Evolutionary conservation across 2,888 invertebrate species (phyloP), one percentile per base, ranked within the genome.

Genomic region (Ditylenchus weischeri): DNA sequence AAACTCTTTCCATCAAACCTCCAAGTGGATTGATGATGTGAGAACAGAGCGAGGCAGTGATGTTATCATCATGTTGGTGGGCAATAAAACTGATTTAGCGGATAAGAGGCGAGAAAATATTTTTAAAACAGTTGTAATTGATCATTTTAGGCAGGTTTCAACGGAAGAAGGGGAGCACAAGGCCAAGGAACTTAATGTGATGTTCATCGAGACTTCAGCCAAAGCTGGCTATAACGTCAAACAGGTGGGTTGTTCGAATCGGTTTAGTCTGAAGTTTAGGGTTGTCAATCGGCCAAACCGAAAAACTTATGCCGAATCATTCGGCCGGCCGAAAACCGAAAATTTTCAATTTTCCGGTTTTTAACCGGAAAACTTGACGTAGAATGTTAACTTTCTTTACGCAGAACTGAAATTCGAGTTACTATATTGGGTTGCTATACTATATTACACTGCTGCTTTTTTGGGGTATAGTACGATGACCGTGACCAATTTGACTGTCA

Each of bases 201-300:
- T 98, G 96, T 98, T 98, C 86, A 96, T 98, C 81, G 96, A 98
- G 88, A 98, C 96, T 78, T 95, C 94, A 87, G 96, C 96, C 82
- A 98, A 98, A 87, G 94, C 95, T 75, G 96, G 96, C 66, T 96
- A 98, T 85, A 98, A 98, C 87, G 96, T 98, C 72, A 96, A 98
- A 88, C 95, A 96, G 89, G 92, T 91, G 19, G 50, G 47, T 63
- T 47, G 13, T 43, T 10, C 3, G 8, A 43, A 43, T 15, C 2
- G 43, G 15, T 43, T 13, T 13, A 8, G 1, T 15, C 43, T 43
- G 1, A 43, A 8, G 8, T 43, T 29, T 29, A 29, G 29, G 29
- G 29, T 29, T 29, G 3, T 29, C 29, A 29, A 29, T n/a, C n/a
- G n/a, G n/a, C n/a, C n/a, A 29, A 29, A 29, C 29, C 29, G 5